Evolutionary conservation across 2,888 invertebrate species (phyloP).

Genomic region (Hoplodrina ambigua): DNA sequence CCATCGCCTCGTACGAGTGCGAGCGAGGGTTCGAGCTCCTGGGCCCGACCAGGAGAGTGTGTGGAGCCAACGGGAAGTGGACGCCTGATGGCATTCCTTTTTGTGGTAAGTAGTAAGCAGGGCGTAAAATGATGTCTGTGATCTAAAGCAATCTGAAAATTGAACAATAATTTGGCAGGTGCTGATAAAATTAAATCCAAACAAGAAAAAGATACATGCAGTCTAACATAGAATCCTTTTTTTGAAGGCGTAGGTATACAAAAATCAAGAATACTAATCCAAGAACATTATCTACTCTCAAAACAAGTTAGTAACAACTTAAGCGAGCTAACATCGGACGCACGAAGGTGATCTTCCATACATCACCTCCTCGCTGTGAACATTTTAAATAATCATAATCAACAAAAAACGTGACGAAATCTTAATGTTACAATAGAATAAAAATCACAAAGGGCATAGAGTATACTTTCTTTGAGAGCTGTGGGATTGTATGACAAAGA

Average conservation of each 20-base stretch:
- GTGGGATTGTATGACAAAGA: slow-evolving; percentile 80
- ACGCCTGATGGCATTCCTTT: slow-evolving; percentile 97
- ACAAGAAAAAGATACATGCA: too few relatives aligned
- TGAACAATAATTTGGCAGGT: too few relatives aligned
- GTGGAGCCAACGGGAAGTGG: slow-evolving; percentile 94
- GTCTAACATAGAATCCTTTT: too few relatives aligned
- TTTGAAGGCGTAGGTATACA: too few relatives aligned
- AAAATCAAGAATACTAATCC: not conserved
- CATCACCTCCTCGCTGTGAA: not conserved
- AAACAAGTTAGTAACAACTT: not conserved
- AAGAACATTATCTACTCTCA: not conserved
- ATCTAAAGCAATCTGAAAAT: too few relatives aligned
- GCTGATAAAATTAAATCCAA: too few relatives aligned
- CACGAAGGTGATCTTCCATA: not conserved
- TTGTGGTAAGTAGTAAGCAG: slow-evolving; percentile 93
- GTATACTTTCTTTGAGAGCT: slow-evolving; percentile 78
- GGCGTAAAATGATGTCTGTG: too few relatives aligned
- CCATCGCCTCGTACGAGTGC: slow-evolving; percentile 95
- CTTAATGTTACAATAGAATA: slow-evolving; percentile 39
- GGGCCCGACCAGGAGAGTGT: slow-evolving; percentile 95
- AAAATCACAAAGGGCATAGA: slow-evolving; percentile 63
- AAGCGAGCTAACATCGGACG: not conserved
- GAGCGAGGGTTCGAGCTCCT: slow-evolving; percentile 97
- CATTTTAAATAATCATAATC: slow-evolving; percentile 30
- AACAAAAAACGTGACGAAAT: slow-evolving; percentile 48